phyloP scores from a whole-genome alignment of 2,888 invertebrate genomes.

The Cantharis rustica region DNA sequence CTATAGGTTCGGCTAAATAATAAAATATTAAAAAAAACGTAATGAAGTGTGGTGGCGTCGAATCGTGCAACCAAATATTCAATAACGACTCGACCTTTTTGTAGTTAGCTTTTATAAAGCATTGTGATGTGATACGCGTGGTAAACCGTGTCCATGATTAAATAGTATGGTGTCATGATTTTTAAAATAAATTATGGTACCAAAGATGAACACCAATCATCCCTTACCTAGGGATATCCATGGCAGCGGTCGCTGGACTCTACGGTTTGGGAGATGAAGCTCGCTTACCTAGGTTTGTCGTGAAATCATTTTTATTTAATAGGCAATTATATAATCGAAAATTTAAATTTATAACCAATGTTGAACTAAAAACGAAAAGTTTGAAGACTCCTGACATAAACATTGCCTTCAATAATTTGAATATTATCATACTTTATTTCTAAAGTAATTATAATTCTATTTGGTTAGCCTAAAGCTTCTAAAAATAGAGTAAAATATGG shows the following conservation, averaged over 20 bases:
- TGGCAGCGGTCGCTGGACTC: slow-evolving; percentile 81
- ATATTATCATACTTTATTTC: neutral
- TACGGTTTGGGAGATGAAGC: slow-evolving; percentile 79
- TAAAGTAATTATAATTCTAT: neutral
- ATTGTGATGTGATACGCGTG: slow-evolving; percentile 22
- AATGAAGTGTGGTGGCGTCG: slow-evolving; percentile 15
- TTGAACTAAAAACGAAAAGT: no score
- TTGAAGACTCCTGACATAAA: neutral
- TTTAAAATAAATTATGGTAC: neutral
- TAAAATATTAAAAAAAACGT: slow-evolving; percentile 16
- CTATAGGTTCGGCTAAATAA: neutral
- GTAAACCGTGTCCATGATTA: slow-evolving; percentile 7
- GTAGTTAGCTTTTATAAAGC: slow-evolving; percentile 11
- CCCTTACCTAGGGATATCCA: slow-evolving; percentile 46
- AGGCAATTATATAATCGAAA: neutral
- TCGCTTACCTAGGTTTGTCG: slow-evolving; percentile 55
- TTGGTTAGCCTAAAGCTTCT: neutral
- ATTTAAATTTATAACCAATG: neutral
- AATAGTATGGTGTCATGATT: slow-evolving; percentile 15
- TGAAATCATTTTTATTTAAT: neutral
- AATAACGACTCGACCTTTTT: slow-evolving; percentile 9
- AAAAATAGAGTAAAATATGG: neutral
- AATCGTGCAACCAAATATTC: slow-evolving; percentile 12
- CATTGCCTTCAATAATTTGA: neutral
- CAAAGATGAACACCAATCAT: slow-evolving; percentile 12